Evolutionary conservation across 2,888 invertebrate species (phyloP), one percentile per base, ranked within the genome.

Genomic region (Eupithecia dodoneata): DNA sequence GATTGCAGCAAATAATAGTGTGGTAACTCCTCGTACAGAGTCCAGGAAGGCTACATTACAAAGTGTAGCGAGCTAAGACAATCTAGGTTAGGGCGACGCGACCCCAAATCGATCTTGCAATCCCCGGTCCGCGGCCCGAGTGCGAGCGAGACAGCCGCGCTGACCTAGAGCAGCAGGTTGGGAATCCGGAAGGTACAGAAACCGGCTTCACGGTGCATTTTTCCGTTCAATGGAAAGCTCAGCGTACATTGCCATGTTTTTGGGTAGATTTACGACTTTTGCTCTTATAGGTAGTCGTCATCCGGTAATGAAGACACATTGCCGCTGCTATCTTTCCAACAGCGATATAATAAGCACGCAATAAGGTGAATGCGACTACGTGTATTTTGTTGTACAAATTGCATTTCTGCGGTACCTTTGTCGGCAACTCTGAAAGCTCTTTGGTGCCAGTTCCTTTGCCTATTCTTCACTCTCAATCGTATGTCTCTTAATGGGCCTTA

Each of bases 111-210:
- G 90, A 87, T 89, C 86, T 87, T 85, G 86, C 90, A 86, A 87
- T 92, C 92, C 63, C 90, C 89, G 85, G 87, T 89, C 88, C 42
- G 93, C 94, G 91, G 87, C 91, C 91, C 93, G 94, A 93, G 85
- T 87, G 89, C 88, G 91, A 94, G 92, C 83, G 93, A 87, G 94
- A 94, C 83, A 80, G 85, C 81, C 81, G 81, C 85, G 84, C 84
- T 94, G 94, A 94, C 94, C 94, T 93, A 94, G 93, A 94, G 93
- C 87, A 91, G 93, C 94, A 94, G 94, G 94, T 94, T 94, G 94
- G 92, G 94, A 94, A 94, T 94, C 94, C 94, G 94, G 94, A 94
- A 94, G 94, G 93, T 92, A 93, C 86, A 88, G 87, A 92, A 94
- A 94, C 94, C 94, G 94, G 94, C 93, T 94, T 85, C 88, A 87